Evolutionary conservation across 2,797 vertebrate genomes (phyloP).

Genomic region (Eremophila alpestris): DNA sequence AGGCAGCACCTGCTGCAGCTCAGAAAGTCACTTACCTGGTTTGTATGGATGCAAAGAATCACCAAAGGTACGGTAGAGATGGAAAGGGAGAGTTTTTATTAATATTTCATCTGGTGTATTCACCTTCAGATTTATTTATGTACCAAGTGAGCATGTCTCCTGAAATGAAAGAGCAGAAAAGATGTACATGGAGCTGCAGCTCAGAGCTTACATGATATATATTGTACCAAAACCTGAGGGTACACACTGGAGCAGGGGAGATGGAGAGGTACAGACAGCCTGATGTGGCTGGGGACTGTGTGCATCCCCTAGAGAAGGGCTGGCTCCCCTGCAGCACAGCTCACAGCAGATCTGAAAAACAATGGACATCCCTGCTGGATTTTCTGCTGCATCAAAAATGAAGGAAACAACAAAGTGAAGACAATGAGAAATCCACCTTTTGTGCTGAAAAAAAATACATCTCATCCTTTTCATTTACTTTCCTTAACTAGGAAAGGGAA

Average conservation of each 20-base stretch:
- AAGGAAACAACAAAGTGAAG: neutral
- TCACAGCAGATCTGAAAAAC: neutral
- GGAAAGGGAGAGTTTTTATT: neutral
- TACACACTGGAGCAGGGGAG: neutral
- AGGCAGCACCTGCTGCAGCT: neutral
- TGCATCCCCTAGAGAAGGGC: neutral
- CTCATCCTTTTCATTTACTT: neutral
- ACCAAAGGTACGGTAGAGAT: neutral
- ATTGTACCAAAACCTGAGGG: neutral
- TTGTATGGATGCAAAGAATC: neutral
- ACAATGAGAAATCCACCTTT: neutral
- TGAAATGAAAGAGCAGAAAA: neutral
- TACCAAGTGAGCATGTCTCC: rapidly evolving
- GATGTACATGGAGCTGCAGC: neutral
- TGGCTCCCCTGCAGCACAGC: neutral
- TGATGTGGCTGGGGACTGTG: neutral
- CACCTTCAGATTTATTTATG: neutral
- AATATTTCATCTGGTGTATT: neutral
- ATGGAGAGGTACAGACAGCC: neutral
- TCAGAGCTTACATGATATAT: neutral
- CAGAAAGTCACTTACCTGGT: neutral
- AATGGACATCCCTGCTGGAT: neutral
- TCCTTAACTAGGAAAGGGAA: neutral
- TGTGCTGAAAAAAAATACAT: neutral
- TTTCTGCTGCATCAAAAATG: neutral